phyloP scores from a whole-genome alignment of 2,888 invertebrate species.

The Polydrusus tereticollis region DNA sequence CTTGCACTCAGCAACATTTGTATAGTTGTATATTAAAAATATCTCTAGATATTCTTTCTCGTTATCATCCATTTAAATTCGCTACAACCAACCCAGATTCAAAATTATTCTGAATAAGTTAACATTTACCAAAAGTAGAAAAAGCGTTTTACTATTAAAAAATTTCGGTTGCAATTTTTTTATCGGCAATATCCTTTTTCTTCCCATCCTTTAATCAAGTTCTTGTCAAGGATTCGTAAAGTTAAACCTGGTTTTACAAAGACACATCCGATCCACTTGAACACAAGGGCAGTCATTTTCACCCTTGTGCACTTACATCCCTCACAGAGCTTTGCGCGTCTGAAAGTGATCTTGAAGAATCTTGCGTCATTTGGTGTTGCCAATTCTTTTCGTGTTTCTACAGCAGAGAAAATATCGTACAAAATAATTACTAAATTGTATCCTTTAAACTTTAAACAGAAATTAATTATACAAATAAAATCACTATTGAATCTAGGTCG shows the following conservation, averaged over 20 bases:
- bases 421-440: not conserved
- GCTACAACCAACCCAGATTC: too few relatives aligned
- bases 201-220: not conserved
- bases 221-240: not conserved
- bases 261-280: slow-evolving; percentile 15
- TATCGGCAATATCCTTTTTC: too few relatives aligned
- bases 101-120: too few relatives aligned
- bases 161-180: too few relatives aligned
- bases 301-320: slow-evolving; percentile 17
- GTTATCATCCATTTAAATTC: too few relatives aligned
- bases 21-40: too few relatives aligned
- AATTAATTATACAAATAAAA: too few relatives aligned
- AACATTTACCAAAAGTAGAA: too few relatives aligned
- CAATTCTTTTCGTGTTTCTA: too few relatives aligned
- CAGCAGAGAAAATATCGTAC: not conserved
- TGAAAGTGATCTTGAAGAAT: slow-evolving; percentile 11
- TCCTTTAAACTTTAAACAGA: not conserved
- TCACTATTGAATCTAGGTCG: slow-evolving; percentile 39
- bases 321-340: slow-evolving; percentile 13
- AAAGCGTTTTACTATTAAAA: too few relatives aligned
- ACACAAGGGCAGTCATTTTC: slow-evolving; percentile 27
- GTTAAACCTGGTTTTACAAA: slow-evolving; percentile 23
- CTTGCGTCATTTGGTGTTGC: slow-evolving; percentile 5
- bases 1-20: too few relatives aligned
- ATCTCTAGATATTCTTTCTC: too few relatives aligned